Evolutionary conservation across 1,140 invertebrate genomes (phyloP).

Genomic region (Anastatus disparis): DNA sequence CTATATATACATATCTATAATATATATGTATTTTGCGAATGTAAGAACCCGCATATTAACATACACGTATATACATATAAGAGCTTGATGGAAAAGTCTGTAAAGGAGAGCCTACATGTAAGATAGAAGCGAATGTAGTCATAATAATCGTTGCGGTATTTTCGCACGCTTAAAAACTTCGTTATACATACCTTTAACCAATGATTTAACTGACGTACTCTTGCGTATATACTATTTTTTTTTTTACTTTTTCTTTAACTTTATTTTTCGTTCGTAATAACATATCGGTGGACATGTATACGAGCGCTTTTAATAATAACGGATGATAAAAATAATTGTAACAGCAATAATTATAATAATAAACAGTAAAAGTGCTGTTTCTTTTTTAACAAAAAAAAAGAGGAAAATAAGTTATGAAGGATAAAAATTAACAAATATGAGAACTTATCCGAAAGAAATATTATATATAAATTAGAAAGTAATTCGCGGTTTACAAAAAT

Average conservation of each 20-base stretch:
- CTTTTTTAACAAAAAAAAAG: too few relatives aligned
- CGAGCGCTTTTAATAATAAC: constrained; percentile 3
- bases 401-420: too few relatives aligned
- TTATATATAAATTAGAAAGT: too few relatives aligned
- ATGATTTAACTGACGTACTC: constrained; percentile 23
- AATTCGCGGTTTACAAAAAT: constrained; percentile 43
- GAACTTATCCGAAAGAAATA: too few relatives aligned
- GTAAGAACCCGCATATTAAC: constrained; percentile 2
- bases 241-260: constrained; percentile 6
- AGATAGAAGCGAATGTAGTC: constrained; percentile 53
- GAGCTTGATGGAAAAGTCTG: not conserved
- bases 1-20: too few relatives aligned
- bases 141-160: constrained; percentile 56
- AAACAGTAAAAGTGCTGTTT: too few relatives aligned
- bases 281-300: not conserved
- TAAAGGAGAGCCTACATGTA: not conserved
- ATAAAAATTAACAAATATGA: constrained; percentile 33
- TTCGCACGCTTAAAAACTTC: constrained; percentile 53
- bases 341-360: constrained; percentile 60
- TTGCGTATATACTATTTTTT: constrained; percentile 6
- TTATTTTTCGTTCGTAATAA: not conserved
- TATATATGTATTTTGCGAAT: too few relatives aligned
- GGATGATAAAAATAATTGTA: constrained; percentile 44
- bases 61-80: too few relatives aligned
- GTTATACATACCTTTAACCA: constrained; percentile 19